Evolutionary conservation across 2,113 vertebrate genomes (phyloP), one percentile per base, ranked within the genome.

Genomic region (Hyla sarda): DNA sequence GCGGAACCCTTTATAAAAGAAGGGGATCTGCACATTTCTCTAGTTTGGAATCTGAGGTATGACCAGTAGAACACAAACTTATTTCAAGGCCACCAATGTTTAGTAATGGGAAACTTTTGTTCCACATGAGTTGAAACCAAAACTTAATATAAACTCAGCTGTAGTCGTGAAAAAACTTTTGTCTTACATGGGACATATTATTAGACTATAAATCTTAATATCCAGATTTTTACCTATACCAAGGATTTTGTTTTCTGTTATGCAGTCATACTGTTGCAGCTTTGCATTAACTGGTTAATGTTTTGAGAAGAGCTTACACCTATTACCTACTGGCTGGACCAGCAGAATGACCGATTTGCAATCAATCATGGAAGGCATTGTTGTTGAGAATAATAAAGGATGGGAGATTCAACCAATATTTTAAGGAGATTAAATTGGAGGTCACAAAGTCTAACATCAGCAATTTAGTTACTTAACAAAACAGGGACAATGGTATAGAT

Each of bases 21-120:
- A 91, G 96, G 88, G 96, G 96, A 88, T 97, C 97, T 9, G 96
- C 96, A 88, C 97, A 98, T 92, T 98, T 97, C 93, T 97, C 96
- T 92, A 98, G 97, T 91, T 93, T 98, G 88, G 97, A 97, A 92
- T 97, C 96, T 19, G 97, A 97, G 92, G 97, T 98, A 97, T 97
- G 96, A 98, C 95, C 65, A 88, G 87, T 69, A 78, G 71, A 82
- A 41, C 25, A 81, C 48, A 65, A 81, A 73, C 37, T 62, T 58
- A 60, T 82, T 80, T 58, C 37, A 81, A 82, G 65, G 54, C 34
- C 52, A 82, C 78, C 41, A 23, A 82, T 74, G n/a, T 73, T 82
- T 82, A 87, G 78, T 58, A 56, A 56, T 82, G 52, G 52, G 28
- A 74, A 82, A 74, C 23, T 14, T 79, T 60, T 81, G 67, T 87